A percentile compares a stretch with the other conserved stretches of the same genome.
Conservation (phyloP, 2,888 invertebrate species). For the Drosophila mulleri region DNA sequence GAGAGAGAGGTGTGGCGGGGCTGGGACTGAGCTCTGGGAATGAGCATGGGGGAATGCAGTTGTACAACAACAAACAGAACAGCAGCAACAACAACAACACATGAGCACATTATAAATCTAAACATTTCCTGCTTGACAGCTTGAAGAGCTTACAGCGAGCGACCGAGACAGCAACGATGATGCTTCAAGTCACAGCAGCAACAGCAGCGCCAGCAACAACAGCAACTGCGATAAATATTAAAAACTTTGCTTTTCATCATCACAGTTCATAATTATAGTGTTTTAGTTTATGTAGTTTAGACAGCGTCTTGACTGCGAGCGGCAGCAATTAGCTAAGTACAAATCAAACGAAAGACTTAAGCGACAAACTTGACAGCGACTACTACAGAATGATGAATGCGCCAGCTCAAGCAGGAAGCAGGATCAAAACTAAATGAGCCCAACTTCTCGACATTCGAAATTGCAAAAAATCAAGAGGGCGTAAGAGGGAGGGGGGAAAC, state of each 20-base stretch:
- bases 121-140: conserved; percentile 81
- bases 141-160: conserved; percentile 72
- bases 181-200: conserved; percentile 61
- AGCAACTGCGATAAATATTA: conserved; percentile 57
- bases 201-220: conserved; percentile 38
- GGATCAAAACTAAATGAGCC: conserved; percentile 47
- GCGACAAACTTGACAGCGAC: conserved; percentile 71
- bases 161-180: conserved; percentile 67
- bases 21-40: conserved; percentile 1
- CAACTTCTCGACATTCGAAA: conserved; percentile 12
- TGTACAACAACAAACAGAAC: conserved; percentile 37
- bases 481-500: background rate
- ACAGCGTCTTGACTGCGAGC: conserved; percentile 60
- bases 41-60: conserved; percentile 45
- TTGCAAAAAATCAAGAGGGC: background rate
- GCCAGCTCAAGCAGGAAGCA: conserved; percentile 38
- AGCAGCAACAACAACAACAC: conserved; percentile 25
- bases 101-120: conserved; percentile 75
- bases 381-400: conserved; percentile 47
- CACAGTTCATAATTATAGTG: conserved; percentile 74
- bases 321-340: conserved; percentile 79
- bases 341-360: conserved; percentile 78
- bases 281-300: conserved; percentile 76
- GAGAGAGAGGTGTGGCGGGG: background rate
- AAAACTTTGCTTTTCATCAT: conserved; percentile 76